Base-by-base conservation (phyloP, 2,113 vertebrate species). In the Strigops habroptila region DNA sequence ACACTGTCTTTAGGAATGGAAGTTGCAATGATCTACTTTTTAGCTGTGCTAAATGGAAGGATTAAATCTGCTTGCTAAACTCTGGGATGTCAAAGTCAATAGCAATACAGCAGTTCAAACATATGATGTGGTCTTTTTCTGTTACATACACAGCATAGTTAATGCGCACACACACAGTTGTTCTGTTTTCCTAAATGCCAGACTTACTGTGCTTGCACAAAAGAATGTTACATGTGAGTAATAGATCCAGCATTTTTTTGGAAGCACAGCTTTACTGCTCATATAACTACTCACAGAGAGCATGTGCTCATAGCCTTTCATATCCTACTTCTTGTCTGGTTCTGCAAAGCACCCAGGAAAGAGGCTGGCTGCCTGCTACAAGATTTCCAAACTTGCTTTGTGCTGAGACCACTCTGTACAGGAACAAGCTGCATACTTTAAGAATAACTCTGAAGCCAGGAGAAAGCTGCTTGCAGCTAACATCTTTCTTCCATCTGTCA, bases 401-500 rank as follows among this genome's bases (percentile, higher is more conserved):
- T 73, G 63, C 71, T 65, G 51, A 84, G 84, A 87, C 83, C 65
- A 87, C 60, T 71, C 77, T 23, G 21, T 64, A 81, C 84, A 79
- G 89, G 74, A 96, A 93, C 69, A 84, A 79, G 69, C 43, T 89
- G 94, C 22, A 28, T n/a, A 39, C 74, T 95, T 86, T 52, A 88
- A 86, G 91, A 97, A 94, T 67, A 97, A 67, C 78, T 95, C 62
- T 69, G 77, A 87, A 96, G 62, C 52, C 69, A 85, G 82, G 5
- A 93, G 57, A 95, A 97, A 82, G 65, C 77, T 87, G 87, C 89
- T 94, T 88, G 93, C 89, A 87, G 89, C 48, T 82, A 85, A 89
- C 81, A 87, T 93, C 89, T 77, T 86, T 83, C 75, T 93, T 75
- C 96, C 93, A 95, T 96, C 95, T 97, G 96, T 96, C 93, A 94